Evolutionary conservation across 2,888 invertebrate species (phyloP).

Genomic region (Salticus scenicus): DNA sequence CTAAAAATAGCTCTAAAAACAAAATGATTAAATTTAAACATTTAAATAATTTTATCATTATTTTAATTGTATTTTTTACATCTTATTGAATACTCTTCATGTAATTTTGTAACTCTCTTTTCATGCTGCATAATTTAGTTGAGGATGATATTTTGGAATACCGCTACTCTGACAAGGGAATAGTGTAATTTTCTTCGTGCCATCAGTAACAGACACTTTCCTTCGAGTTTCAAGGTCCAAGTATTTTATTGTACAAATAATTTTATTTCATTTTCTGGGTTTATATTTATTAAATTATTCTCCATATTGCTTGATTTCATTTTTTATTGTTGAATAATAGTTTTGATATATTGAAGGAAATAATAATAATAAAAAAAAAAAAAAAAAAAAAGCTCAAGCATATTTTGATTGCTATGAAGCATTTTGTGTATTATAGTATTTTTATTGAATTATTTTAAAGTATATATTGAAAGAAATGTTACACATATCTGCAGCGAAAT

Average conservation of each 20-base stretch:
- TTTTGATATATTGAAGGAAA: neutral
- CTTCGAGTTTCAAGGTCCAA: slow-evolving; percentile 52
- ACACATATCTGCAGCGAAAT: neutral
- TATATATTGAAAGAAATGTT: neutral
- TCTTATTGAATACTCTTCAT: neutral
- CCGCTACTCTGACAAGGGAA: slow-evolving; percentile 69
- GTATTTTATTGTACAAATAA: slow-evolving; percentile 60
- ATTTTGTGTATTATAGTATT: slow-evolving; percentile 10
- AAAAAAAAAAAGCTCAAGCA: neutral
- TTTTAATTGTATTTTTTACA: neutral
- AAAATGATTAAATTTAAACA: too few species aligned
- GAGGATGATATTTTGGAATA: slow-evolving; percentile 70
- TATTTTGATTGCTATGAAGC: neutral
- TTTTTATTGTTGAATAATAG: neutral
- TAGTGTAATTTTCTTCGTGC: slow-evolving; percentile 51
- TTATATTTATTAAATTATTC: neutral
- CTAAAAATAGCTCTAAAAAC: too few species aligned
- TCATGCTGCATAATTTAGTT: slow-evolving; percentile 65
- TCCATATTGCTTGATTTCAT: neutral
- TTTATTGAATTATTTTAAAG: slow-evolving; percentile 14
- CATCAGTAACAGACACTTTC: slow-evolving; percentile 41
- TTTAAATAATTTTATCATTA: too few species aligned
- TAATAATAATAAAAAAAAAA: neutral
- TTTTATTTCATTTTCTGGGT: neutral
- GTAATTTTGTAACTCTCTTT: slow-evolving; percentile 41